A percentile compares a stretch with the other conserved stretches of the same genome.
These are phyloP conservation scores for Hypotaenidia okinawae DNA, from an alignment of 2,797 vertebrate species.

Conservation along the genomic window DNA sequence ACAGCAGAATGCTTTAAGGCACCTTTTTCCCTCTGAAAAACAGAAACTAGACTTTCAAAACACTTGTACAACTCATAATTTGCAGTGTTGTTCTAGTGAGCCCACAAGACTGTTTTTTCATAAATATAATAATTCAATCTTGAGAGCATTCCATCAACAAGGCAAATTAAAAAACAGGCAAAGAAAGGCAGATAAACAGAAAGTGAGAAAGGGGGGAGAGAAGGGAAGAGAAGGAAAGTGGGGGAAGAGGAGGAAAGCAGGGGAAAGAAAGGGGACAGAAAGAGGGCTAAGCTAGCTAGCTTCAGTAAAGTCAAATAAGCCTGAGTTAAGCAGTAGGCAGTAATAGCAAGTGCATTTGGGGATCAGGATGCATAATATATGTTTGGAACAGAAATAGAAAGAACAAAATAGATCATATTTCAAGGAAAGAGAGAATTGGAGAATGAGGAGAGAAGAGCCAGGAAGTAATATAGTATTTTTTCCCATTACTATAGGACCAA, in stretches of 20 bases:
- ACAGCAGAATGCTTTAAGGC: conserved; percentile 1
- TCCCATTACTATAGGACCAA: conserved; percentile 57
- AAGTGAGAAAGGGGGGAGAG: not conserved
- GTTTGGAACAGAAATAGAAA: conserved; percentile 52
- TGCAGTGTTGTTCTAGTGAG: not conserved
- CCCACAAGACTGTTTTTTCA: not conserved
- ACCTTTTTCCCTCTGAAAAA: not conserved
- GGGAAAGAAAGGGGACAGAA: not conserved
- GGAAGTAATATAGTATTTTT: conserved; percentile 55
- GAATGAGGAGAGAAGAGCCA: conserved; percentile 68
- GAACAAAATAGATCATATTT: conserved; percentile 67
- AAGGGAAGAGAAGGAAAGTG: not conserved
- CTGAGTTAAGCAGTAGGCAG: conserved; percentile 1
- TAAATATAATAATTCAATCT: not conserved
- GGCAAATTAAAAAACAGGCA: not conserved
- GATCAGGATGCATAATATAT: conserved; percentile 32
- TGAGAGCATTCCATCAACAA: not conserved
- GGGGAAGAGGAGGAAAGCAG: not conserved
- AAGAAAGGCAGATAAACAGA: not conserved
- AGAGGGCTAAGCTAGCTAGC: not conserved
- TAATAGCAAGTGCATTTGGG: conserved; percentile 28
- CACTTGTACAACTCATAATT: not conserved
- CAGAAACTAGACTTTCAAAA: conserved; percentile 17
- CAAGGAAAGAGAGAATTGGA: conserved; percentile 59
- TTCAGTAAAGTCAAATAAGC: conserved; percentile 35